These are phyloP conservation scores for Dromius quadrimaculatus DNA, from an alignment of 2,888 invertebrate species.

Conservation along the genomic window DNA sequence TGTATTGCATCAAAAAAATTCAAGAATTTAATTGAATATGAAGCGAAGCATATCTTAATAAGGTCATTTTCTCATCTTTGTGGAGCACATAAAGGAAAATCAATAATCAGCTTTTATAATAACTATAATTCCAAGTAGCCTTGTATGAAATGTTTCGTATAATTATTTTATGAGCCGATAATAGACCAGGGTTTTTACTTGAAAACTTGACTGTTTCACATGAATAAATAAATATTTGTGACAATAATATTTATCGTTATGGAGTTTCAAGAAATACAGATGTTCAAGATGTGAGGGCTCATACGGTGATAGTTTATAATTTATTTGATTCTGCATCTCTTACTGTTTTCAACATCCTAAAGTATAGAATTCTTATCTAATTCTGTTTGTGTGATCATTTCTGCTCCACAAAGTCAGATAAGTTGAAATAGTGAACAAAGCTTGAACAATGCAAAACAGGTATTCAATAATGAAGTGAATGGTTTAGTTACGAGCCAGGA, in stretches of 20 bases:
- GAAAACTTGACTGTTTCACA: slow-evolving; percentile 7
- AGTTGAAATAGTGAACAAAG: background rate
- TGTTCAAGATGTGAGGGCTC: too few relatives aligned
- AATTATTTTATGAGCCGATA: slow-evolving; percentile 19
- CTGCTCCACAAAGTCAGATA: background rate
- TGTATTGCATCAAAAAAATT: too few relatives aligned
- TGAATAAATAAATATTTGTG: background rate
- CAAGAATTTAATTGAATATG: background rate
- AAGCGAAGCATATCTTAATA: background rate
- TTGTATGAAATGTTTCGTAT: slow-evolving; percentile 30
- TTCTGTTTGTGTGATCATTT: background rate
- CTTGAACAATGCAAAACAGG: background rate
- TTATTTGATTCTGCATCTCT: background rate
- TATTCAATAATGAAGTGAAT: background rate
- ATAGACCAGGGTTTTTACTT: slow-evolving; percentile 22
- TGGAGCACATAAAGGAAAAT: slow-evolving; percentile 4
- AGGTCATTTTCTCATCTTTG: slow-evolving; percentile 10
- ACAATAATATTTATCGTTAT: too few relatives aligned
- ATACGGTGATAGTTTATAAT: background rate
- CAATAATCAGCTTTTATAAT: slow-evolving; percentile 30
- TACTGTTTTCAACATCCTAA: background rate
- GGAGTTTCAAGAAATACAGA: too few relatives aligned
- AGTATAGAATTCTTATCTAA: background rate
- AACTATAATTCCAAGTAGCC: slow-evolving; percentile 20
- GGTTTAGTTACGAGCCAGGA: slow-evolving; percentile 22